These are phyloP conservation scores for Xiphias gladius DNA, from an alignment of 2,113 vertebrate genomes.

Conservation along the genomic window DNA sequence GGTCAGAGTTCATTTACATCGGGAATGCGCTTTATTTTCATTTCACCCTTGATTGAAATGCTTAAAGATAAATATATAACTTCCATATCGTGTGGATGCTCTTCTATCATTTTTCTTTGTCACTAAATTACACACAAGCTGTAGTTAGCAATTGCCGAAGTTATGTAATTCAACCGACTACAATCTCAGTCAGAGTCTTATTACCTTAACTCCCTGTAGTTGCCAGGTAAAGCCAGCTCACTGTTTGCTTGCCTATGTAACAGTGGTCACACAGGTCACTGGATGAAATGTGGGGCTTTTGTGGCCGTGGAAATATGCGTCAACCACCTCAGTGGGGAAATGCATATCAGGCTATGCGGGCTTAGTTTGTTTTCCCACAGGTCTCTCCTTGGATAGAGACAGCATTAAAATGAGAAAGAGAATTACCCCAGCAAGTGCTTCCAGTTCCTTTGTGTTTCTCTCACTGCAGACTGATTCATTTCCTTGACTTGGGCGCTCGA, in stretches of 20 bases:
- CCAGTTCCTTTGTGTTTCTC: neutral
- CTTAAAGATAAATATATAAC: neutral
- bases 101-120: neutral
- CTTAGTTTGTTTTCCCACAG: constrained; percentile 39
- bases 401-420: constrained; percentile 2
- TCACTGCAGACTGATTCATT: neutral
- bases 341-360: constrained; percentile 19
- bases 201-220: constrained; percentile 31
- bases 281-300: constrained; percentile 28
- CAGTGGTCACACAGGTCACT: constrained; percentile 14
- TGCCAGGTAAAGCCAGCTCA: constrained; percentile 18
- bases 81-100: neutral
- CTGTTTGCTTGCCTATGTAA: constrained; percentile 16
- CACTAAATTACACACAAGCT: constrained; percentile 3
- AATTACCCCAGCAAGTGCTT: neutral
- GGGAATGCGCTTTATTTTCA: neutral
- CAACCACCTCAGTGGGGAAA: neutral
- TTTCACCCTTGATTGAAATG: neutral
- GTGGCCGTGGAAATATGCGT: constrained; percentile 16
- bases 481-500: neutral
- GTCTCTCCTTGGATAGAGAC: constrained; percentile 30
- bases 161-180: constrained; percentile 19
- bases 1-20: neutral
- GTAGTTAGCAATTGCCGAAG: neutral
- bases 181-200: constrained; percentile 11